Evolutionary conservation across 2,888 invertebrate species (phyloP).

Genomic region (Apeira syringaria): DNA sequence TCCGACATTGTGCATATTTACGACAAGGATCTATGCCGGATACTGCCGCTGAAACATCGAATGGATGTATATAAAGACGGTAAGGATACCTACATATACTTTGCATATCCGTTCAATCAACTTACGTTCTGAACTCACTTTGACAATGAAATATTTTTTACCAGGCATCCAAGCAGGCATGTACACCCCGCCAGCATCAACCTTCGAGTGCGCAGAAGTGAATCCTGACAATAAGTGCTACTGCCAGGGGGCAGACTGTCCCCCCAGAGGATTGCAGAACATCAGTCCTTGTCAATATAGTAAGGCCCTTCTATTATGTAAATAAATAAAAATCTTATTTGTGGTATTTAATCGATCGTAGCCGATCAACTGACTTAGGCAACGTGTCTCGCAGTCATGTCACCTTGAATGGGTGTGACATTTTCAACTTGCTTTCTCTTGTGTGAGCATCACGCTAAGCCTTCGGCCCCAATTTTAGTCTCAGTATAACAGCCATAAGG

Average conservation of each 20-base stretch:
- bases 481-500: too few relatives aligned
- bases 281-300: constrained; percentile 95
- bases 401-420: too few relatives aligned
- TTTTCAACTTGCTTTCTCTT: too few relatives aligned
- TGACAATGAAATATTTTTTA: constrained; percentile 19
- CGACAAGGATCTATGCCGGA: constrained; percentile 94
- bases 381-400: too few relatives aligned
- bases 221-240: constrained; percentile 90
- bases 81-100: constrained; percentile 51
- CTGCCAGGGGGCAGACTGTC: constrained; percentile 88
- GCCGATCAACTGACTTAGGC: too few relatives aligned
- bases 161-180: constrained; percentile 88
- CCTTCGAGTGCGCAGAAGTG: constrained; percentile 87
- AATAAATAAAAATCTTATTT: too few relatives aligned
- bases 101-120: too few relatives aligned
- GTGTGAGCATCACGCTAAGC: too few relatives aligned
- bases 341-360: too few relatives aligned
- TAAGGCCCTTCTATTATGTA: too few relatives aligned
- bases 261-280: constrained; percentile 90
- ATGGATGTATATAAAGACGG: constrained; percentile 88
- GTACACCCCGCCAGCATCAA: constrained; percentile 88
- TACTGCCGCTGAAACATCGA: constrained; percentile 89
- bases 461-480: too few relatives aligned
- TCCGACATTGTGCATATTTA: constrained; percentile 89
- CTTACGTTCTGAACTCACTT: too few relatives aligned